phyloP scores from a whole-genome alignment of 2,113 vertebrate genomes.

The Notechis scutatus region DNA sequence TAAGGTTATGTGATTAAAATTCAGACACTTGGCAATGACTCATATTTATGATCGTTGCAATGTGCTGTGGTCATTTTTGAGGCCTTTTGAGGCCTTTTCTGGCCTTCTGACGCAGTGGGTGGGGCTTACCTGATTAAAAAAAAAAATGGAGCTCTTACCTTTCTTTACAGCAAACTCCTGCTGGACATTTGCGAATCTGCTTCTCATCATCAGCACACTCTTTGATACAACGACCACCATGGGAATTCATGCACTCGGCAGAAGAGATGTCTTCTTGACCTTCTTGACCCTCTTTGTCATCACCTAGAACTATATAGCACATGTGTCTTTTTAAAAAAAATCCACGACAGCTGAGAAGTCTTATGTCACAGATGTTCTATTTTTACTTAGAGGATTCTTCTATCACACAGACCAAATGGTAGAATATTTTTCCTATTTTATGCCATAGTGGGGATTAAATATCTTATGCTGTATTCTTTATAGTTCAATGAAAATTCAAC shows the following conservation, averaged over 20 bases:
- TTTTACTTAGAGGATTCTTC: background rate
- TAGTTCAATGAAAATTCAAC: background rate
- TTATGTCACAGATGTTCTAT: background rate
- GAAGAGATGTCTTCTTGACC: background rate
- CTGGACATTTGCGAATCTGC: accelerated
- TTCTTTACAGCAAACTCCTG: background rate
- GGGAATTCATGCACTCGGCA: background rate
- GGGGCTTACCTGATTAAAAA: background rate
- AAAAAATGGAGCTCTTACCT: background rate
- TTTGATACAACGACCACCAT: background rate
- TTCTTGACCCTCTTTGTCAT: too few relatives aligned
- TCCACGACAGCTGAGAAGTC: background rate
- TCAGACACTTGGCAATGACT: too few relatives aligned
- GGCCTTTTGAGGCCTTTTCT: too few relatives aligned
- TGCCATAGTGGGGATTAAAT: background rate
- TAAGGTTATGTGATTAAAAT: too few relatives aligned
- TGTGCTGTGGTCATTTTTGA: too few relatives aligned
- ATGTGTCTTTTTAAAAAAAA: background rate
- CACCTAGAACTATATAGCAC: background rate
- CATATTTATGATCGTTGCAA: too few relatives aligned
- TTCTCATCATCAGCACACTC: accelerated
- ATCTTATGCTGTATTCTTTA: background rate
- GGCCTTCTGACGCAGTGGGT: too few relatives aligned
- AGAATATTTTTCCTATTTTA: background rate
- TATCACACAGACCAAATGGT: background rate